Base-by-base conservation (phyloP, 2,113 vertebrate genomes). In the Saimiri boliviensis region DNA sequence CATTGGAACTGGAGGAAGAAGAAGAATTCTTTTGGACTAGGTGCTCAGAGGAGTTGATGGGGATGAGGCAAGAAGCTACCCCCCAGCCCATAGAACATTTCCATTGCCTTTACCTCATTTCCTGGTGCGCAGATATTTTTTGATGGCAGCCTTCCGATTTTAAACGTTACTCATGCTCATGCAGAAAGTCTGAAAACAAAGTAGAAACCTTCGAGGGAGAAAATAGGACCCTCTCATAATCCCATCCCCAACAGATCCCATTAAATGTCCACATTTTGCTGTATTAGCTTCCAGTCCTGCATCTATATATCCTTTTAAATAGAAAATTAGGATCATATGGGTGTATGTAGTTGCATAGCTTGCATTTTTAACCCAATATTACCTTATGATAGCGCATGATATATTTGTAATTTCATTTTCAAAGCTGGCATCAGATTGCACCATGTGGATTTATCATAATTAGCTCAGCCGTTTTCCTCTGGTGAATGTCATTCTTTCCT, bases 171-270 rank as follows among this genome's bases (percentile, higher is more conserved):
- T 68, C 19, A 79, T 52, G 54, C 52, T 90, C 19, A n/a, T 27
- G 54, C 54, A 63, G 71, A 54, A 88, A 68, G 45, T 94, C 91
- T 76, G 56, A 19, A 12, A 42, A 52, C n/a, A 83, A 70, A 70
- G 6, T 35, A 83, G n/a, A 42, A 86, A 96, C 86, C 87, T 42
- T 83, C 58, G 83, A 88, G 47, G 40, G 79, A 96, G 66, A 85
- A 94, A 95, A 70, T 70, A 76, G 40, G 70, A 71, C 54, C 93
- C 76, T 68, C 4, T 37, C 30, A 35, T 40, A 77, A 70, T 37
- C 25, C 32, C 52, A 4, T 80, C 76, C 10, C 85, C 17, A 47
- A 32, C 79, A 89, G 40, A 60, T 49, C 47, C 70, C 54, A 21
- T 93, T 66, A 58, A n/a, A 60, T 82, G 25, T 45, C 56, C 60